Conservation (phyloP, 2,113 vertebrate genomes). For the Zapornia atra region DNA sequence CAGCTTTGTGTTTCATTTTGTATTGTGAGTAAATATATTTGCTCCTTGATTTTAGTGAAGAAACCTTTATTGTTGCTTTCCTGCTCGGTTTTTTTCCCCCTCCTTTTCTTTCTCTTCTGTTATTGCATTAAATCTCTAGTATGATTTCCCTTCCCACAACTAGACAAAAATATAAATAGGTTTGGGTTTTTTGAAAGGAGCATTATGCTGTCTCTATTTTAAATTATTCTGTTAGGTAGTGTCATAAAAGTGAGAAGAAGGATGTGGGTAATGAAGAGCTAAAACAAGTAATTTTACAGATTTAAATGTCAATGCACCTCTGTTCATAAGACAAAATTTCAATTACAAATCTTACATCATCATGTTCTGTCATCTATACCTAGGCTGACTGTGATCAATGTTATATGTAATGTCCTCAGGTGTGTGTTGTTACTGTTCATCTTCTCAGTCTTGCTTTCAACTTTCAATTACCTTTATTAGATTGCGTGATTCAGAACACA, state of each 20-base stretch:
- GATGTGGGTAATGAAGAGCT: background rate
- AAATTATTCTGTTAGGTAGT: background rate
- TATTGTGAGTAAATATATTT: background rate
- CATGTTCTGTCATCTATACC: background rate
- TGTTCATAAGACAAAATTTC: background rate
- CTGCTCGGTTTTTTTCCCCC: background rate
- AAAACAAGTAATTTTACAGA: background rate
- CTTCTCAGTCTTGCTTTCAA: background rate
- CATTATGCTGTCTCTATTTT: background rate
- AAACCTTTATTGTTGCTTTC: background rate
- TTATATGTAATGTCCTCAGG: background rate
- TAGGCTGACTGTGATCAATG: background rate
- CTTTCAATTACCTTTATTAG: slow-evolving; percentile 4
- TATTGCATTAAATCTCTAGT: too few relatives aligned
- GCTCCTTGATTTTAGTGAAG: background rate
- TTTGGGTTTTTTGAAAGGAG: background rate
- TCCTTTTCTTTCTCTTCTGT: background rate
- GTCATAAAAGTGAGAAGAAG: background rate
- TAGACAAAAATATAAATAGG: background rate
- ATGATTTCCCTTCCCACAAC: background rate
- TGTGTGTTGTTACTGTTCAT: background rate
- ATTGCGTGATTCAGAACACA: background rate
- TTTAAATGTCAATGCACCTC: background rate
- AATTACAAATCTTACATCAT: background rate
- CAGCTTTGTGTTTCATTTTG: background rate